Conservation (phyloP, 2,888 invertebrate genomes). For the Arrhopalites spinosus region DNA sequence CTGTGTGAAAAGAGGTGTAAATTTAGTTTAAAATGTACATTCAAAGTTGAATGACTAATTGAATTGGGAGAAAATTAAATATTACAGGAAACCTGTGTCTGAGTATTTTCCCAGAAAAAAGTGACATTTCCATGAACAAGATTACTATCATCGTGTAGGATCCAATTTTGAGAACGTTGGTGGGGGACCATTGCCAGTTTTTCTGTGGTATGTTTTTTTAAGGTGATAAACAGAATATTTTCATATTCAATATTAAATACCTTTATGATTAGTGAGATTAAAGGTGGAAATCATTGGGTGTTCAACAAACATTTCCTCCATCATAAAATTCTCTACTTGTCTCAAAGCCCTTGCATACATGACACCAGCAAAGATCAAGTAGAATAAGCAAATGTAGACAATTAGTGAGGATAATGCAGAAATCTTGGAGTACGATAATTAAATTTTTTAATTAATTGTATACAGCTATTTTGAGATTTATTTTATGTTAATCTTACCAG, state of each 20-base stretch:
- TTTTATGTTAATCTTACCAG: not conserved
- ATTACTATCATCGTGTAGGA: no score
- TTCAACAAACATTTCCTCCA: not conserved
- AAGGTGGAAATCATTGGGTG: conserved; percentile 9
- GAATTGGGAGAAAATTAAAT: not conserved
- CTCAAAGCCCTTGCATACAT: not conserved
- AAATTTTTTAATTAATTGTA: not conserved
- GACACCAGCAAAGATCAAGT: not conserved
- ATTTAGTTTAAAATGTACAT: no score
- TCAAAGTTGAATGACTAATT: not conserved
- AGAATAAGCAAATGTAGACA: conserved; percentile 8
- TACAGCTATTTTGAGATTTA: not conserved
- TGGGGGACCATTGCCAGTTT: no score
- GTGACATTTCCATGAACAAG: no score
- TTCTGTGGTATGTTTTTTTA: no score
- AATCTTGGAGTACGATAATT: not conserved
- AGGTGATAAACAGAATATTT: no score
- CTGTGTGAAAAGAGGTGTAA: not conserved
- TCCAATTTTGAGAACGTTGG: no score
- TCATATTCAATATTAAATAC: no score
- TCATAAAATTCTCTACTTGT: not conserved
- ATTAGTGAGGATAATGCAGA: not conserved
- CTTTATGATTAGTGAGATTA: no score
- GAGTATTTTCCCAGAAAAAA: not conserved
- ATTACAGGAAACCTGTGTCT: not conserved